Conservation (phyloP, 2,113 vertebrate species). For the Lepus americanus region DNA sequence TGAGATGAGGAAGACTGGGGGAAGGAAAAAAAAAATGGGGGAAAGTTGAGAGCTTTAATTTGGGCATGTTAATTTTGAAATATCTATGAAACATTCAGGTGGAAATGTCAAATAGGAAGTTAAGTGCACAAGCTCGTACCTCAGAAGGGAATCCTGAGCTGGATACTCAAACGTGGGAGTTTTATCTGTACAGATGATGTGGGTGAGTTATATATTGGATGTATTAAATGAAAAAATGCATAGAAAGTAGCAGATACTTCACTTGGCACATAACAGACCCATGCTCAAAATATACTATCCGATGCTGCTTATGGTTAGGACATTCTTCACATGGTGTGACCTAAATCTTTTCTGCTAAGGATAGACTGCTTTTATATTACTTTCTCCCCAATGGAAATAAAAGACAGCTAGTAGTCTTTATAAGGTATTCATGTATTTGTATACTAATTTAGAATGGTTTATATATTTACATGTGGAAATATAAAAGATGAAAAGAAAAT, state of each 20-base stretch:
- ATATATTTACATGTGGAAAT: background rate
- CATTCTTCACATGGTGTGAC: background rate
- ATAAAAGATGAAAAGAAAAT: conserved; percentile 1
- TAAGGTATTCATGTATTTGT: background rate
- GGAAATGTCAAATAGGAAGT: background rate
- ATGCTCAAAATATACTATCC: background rate
- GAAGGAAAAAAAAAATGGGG: background rate
- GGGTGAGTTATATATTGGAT: background rate
- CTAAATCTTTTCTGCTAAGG: background rate
- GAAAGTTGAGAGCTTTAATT: background rate
- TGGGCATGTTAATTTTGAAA: background rate
- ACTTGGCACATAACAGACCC: background rate
- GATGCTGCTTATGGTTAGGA: background rate
- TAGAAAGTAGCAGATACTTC: background rate
- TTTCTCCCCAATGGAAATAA: conserved; percentile 3
- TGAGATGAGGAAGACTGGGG: background rate
- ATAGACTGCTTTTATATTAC: background rate
- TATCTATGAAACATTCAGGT: background rate
- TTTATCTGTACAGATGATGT: background rate
- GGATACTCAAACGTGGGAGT: background rate
- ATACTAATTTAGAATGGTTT: conserved; percentile 5
- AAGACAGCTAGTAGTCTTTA: background rate
- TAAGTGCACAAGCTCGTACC: background rate
- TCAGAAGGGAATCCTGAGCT: background rate
- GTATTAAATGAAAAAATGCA: background rate